Evolutionary conservation across 2,797 vertebrate species (phyloP).

Genomic region (Premnoplex brunnescens): DNA sequence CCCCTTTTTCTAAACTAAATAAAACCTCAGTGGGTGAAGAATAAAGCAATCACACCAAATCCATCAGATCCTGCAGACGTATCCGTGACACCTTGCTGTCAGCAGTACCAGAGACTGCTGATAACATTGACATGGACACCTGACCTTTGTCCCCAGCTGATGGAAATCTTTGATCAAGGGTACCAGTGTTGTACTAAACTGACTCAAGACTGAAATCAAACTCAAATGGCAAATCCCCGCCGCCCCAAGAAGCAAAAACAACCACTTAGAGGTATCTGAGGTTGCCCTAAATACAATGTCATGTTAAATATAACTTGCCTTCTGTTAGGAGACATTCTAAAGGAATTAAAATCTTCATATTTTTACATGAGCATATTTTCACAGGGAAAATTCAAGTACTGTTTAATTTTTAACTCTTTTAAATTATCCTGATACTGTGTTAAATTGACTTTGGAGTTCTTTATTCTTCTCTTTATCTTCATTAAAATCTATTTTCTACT

Average conservation of each 20-base stretch:
- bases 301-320: background rate
- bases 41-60: slow-evolving; percentile 57
- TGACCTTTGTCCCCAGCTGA: slow-evolving; percentile 44
- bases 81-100: slow-evolving; percentile 43
- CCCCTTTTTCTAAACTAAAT: slow-evolving; percentile 50
- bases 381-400: background rate
- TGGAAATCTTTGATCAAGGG: slow-evolving; percentile 54
- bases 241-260: background rate
- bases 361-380: background rate
- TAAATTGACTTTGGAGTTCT: background rate
- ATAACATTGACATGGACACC: slow-evolving; percentile 45
- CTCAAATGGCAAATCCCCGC: background rate
- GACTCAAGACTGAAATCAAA: background rate
- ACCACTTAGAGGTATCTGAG: background rate
- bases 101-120: background rate
- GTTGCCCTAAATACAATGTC: background rate
- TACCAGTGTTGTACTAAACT: background rate
- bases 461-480: background rate
- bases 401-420: background rate
- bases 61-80: slow-evolving; percentile 13
- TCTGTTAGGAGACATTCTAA: background rate
- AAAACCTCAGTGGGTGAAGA: slow-evolving; percentile 29
- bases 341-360: background rate
- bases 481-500: background rate
- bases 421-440: background rate